These are phyloP conservation scores for Eufriesea mexicana DNA, from an alignment of 1,140 invertebrate genomes.

Conservation along the genomic window DNA sequence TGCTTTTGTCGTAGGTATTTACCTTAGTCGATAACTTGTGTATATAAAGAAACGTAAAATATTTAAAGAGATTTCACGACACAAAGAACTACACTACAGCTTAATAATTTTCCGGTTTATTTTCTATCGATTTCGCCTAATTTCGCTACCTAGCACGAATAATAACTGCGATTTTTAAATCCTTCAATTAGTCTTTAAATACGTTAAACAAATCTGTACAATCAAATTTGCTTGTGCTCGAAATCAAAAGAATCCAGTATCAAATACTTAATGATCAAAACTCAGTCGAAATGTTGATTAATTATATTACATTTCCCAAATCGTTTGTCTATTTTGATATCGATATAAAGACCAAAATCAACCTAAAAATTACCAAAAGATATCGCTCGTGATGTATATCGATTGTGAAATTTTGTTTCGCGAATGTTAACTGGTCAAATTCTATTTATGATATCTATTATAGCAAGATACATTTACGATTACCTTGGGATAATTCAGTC, in stretches of 20 bases:
- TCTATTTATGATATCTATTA: slow-evolving; percentile 40
- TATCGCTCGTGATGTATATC: neutral
- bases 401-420: slow-evolving; percentile 29
- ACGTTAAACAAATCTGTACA: neutral
- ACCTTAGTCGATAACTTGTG: slow-evolving; percentile 12
- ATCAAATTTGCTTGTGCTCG: slow-evolving; percentile 9
- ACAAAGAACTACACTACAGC: neutral
- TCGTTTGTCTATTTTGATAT: neutral
- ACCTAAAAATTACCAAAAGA: neutral
- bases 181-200: neutral
- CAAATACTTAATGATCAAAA: neutral
- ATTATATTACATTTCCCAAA: neutral
- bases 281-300: slow-evolving; percentile 30
- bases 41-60: slow-evolving; percentile 16
- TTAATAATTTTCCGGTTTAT: slow-evolving; percentile 1
- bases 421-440: slow-evolving; percentile 28
- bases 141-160: slow-evolving; percentile 9
- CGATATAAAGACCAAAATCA: slow-evolving; percentile 29
- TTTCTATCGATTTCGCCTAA: neutral
- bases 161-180: neutral
- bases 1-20: slow-evolving; percentile 56
- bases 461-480: slow-evolving; percentile 41
- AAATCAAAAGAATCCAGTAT: neutral
- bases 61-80: slow-evolving; percentile 25
- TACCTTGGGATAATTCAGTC: slow-evolving; percentile 36